Base-by-base conservation (phyloP, 2,797 vertebrate genomes). In the Propithecus deckenii region DNA sequence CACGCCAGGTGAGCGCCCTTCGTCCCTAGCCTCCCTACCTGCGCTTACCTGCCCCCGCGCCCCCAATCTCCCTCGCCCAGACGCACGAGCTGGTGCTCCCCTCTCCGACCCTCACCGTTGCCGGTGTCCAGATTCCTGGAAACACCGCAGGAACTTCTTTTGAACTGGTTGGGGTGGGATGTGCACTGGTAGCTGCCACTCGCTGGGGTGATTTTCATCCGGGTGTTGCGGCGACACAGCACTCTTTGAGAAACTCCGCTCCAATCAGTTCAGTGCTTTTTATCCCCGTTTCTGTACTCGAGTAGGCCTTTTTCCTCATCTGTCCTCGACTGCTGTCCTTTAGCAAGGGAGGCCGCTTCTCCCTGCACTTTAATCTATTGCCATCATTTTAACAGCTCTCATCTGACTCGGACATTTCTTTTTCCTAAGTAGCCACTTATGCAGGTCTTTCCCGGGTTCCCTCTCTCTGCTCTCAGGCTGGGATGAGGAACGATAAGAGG, bases 1-100 rank as follows among this genome's bases (percentile, higher is more conserved):
- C 97, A 35, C 99, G 48, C 99, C 99, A 98, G 99, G 99, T 99
- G 93, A 94, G 84, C 79, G 2, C 6, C 17, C 46, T 7, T 5
- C 25, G n/a, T 30, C 25, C 78, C 55, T 22, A 1, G 1, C 5
- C 30, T 11, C 38, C 23, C 6, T 5, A 23, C 23, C 18, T 15
- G 17, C 18, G 50, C 69, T 25, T 23, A 12, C 17, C 18, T 20
- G n/a, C 69, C 69, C 23, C 38, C 52, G 18, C 17, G 15, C 7
- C 15, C 32, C 9, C 32, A 65, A 18, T 22, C 10, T n/a, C 20
- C 20, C 25, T 14, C 22, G 23, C 52, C 23, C 52, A 11, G 25
- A 25, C 10, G 25, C 55, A 43, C 25, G 25, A 25, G 55, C 35
- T 38, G 35, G 52, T 25, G 7, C 14, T 17, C 52, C 14, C 4